Conservation (phyloP, 92 coral and sea anemone genomes). For the Palythoa caribaeorum region DNA sequence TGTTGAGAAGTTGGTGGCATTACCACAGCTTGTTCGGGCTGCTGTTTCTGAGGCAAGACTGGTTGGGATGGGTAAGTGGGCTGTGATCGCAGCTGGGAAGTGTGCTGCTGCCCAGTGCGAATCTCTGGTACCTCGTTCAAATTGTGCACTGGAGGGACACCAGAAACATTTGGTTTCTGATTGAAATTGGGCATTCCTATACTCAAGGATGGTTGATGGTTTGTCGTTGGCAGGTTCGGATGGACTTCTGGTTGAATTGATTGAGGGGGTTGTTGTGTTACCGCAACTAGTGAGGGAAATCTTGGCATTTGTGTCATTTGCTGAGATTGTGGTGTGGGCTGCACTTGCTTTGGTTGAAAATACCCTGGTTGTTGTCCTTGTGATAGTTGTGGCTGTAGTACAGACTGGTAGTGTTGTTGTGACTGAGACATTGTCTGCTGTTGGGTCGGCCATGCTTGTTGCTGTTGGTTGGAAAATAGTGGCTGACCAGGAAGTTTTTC, state of each 20-base stretch:
- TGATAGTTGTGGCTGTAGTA: conserved; percentile 19
- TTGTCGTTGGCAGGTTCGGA: background rate
- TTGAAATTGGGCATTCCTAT: background rate
- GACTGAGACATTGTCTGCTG: conserved; percentile 9
- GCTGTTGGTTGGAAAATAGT: conserved; percentile 8
- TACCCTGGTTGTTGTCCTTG: conserved; percentile 3
- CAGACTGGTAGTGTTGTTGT: background rate
- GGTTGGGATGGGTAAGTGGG: background rate
- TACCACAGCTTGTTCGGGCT: background rate
- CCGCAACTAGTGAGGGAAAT: background rate
- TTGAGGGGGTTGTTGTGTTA: conserved; percentile 5
- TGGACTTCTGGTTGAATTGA: background rate
- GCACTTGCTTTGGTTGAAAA: conserved; percentile 12
- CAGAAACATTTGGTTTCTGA: background rate
- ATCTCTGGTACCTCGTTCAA: background rate
- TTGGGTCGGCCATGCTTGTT: conserved; percentile 28
- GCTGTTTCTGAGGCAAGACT: background rate
- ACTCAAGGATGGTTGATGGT: background rate
- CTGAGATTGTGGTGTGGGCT: background rate
- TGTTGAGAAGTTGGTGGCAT: background rate
- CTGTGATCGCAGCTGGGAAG: background rate
- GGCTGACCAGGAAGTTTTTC: conserved; percentile 11
- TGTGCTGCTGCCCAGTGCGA: background rate
- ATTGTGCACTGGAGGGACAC: conserved; percentile 1
- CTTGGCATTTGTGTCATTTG: conserved; percentile 10